Evolutionary conservation across 2,888 invertebrate genomes (phyloP), one percentile per base, ranked within the genome.

Genomic region (Idaea straminata): DNA sequence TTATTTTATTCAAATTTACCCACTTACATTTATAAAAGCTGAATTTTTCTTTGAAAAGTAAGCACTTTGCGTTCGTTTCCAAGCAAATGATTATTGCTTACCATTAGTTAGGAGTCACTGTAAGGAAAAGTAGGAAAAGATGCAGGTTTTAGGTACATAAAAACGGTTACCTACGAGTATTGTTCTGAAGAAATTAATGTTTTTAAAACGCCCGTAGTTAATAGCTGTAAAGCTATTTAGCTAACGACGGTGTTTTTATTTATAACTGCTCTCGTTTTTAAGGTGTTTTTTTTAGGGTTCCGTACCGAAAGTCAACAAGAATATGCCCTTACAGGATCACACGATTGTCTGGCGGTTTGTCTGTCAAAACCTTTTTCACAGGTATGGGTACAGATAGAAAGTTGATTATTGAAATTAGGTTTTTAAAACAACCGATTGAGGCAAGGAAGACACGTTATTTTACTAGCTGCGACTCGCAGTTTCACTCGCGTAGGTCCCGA

Each of bases 11-110:
- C 58, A 58, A 15, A 58, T 58, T 15, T 16, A 58, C 15, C 58
- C 58, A 58, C 58, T 16, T 16, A 58, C 58, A 58, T 58, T 58
- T 58, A 58, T 58, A 58, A 58, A 15, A 58, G 58, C 58, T 58
- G 58, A 58, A 16, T 58, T 58, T n/a, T 57, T 16, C 16, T 58
- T 58, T 16, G 58, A 16, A 58, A 58, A 58, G 15, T 16, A 58
- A 58, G 58, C 58, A 58, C 15, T 58, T 58, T 58, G 15, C 15
- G 58, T 58, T 16, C 58, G 58, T 58, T 58, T 58, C 15, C 58
- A 15, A 58, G 58, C 58, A 58, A 58, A 58, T 58, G 58, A 58
- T 58, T 58, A 58, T 58, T 58, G 58, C 58, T 58, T 16, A 1
- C 58, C 58, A 58, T 58, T 58, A 58, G 58, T 58, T 58, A 58